These are phyloP conservation scores for Thysanoteuthis rhombus DNA, from an alignment of 2,888 invertebrate species.

Conservation along the genomic window DNA sequence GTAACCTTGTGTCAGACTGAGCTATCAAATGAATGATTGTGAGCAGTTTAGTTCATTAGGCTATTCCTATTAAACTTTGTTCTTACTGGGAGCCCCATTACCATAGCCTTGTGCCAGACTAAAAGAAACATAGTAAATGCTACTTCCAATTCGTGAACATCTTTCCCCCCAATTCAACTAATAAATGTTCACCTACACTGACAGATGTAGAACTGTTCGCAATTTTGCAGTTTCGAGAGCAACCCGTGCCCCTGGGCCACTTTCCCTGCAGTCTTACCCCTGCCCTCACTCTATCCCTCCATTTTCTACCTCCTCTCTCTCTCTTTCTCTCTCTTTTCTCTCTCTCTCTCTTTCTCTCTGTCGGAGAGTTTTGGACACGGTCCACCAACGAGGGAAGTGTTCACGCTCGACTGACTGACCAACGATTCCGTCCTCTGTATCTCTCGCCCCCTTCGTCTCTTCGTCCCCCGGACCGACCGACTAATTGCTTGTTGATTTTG, in stretches of 20 bases:
- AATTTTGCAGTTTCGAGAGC: not conserved
- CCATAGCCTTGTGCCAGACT: no score
- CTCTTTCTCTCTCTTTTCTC: not conserved
- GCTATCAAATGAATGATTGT: not conserved
- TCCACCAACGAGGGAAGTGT: slow-evolving; percentile 12
- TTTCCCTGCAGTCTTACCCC: not conserved
- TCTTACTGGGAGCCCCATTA: no score
- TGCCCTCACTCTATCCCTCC: not conserved
- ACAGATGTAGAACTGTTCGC: not conserved
- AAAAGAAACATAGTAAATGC: no score
- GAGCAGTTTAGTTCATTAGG: not conserved
- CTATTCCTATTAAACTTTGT: not conserved
- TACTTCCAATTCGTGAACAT: not conserved
- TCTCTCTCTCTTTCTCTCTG: not conserved
- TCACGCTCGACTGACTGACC: not conserved
- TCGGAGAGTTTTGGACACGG: not conserved
- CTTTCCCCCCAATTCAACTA: not conserved
- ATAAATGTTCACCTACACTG: not conserved
- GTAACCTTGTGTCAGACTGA: no score
- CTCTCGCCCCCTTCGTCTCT: no score
- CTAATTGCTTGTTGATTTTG: slow-evolving; percentile 12
- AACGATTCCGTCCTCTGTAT: not conserved
- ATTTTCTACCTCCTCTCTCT: not conserved
- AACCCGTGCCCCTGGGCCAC: not conserved
- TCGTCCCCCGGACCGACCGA: not conserved